phyloP scores from a whole-genome alignment of 2,797 vertebrate species.

The Pseudocheirus occidentalis region DNA sequence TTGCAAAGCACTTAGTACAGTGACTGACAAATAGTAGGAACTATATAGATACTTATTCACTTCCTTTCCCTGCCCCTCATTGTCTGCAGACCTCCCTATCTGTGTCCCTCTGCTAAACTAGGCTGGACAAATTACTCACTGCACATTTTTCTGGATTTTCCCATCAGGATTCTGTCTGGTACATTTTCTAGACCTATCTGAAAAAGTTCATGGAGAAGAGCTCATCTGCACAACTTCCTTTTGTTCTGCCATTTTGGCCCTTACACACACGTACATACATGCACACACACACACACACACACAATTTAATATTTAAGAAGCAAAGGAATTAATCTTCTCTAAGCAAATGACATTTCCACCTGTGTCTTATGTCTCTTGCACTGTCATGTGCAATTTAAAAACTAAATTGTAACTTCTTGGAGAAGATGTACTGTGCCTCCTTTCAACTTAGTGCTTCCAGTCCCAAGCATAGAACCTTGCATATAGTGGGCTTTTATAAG shows the following conservation, averaged over 20 bases:
- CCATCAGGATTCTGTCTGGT: not conserved
- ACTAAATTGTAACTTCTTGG: not conserved
- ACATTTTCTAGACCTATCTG: not conserved
- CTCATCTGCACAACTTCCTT: not conserved
- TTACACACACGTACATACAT: not conserved
- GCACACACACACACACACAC: not conserved
- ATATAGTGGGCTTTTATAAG: not conserved
- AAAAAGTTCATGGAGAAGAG: not conserved
- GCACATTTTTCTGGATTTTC: not conserved
- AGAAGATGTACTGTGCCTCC: not conserved
- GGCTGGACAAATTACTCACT: not conserved
- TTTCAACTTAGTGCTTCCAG: not conserved
- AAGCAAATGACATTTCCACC: not conserved
- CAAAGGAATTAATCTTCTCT: not conserved
- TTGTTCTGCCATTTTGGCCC: not conserved
- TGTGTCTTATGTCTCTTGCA: not conserved
- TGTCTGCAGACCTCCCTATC: not conserved
- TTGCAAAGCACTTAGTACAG: not conserved
- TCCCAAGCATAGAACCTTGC: not conserved
- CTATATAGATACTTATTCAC: not conserved
- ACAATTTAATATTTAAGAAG: not conserved
- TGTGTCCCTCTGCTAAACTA: not conserved
- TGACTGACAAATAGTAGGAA: not conserved
- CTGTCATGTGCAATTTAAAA: not conserved
- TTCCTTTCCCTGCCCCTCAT: not conserved